Evolutionary conservation across 1,140 invertebrate species (phyloP), one percentile per base, ranked within the genome.

Genomic region (Papilio helenus): DNA sequence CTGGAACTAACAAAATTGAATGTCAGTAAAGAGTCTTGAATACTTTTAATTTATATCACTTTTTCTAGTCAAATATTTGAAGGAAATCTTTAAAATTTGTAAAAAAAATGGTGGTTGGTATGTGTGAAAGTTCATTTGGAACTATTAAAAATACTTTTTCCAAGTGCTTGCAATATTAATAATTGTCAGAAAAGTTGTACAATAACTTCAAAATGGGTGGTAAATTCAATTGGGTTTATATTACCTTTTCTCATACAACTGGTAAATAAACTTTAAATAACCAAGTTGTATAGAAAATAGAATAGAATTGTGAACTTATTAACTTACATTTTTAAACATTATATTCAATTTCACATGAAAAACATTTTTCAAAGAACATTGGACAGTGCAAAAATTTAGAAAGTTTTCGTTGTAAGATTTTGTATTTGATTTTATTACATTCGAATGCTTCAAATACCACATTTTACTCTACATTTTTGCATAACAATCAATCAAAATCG

Each of bases 351-450:
- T 61, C 23, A 61, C 10, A 26, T 68, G 0, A 58, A 58, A 68
- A 29, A 29, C 10, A 1, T 16, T 34, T 68, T 68, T 68, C 23
- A 68, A 34, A 29, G 61, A 23, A 8, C 23, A 23, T 26, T 23
- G 23, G n/a, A 61, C 12, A 14, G 23, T 61, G 23, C 58, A 61
- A 26, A 61, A 61, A 61, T 61, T 61, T 61, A 12, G 3, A 61
- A 61, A 26, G 23, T 16, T 29, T 68, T 68, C 61, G 61, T 68
- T 68, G 61, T 68, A 68, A 68, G 14, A 34, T 68, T 68, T 34
- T 58, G n/a, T 61, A 61, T 61, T 10, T 61, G 12, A 29, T 16
- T 34, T 18, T 16, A 16, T 29, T 16, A 68, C 14, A 29, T 68
- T 29, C 18, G 61, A 29, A 68, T 29, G 14, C 61, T 34, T 68